Conservation (phyloP, 2,888 invertebrate species). For the Dendrolimus pini region DNA sequence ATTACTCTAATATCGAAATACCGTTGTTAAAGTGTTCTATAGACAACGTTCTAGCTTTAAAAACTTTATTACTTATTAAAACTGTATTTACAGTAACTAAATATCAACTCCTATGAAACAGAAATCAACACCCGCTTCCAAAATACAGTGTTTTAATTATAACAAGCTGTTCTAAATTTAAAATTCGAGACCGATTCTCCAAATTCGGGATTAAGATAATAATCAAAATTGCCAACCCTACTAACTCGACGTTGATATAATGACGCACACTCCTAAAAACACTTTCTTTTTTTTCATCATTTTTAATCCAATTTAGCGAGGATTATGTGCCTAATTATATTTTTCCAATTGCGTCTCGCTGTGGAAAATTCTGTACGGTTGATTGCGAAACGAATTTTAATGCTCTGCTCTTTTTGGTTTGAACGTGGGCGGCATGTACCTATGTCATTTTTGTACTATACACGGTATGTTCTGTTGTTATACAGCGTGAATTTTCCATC, state of each 20-base stretch:
- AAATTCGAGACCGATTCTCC: not conserved
- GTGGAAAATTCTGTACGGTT: slow-evolving; percentile 56
- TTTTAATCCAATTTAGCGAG: slow-evolving; percentile 77
- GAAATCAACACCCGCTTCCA: too few relatives aligned
- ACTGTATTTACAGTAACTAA: too few relatives aligned
- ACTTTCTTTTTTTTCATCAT: slow-evolving; percentile 68
- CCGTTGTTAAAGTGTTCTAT: too few relatives aligned
- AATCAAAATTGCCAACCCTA: not conserved
- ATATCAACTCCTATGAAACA: too few relatives aligned
- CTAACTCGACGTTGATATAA: slow-evolving; percentile 61
- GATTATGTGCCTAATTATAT: slow-evolving; percentile 78
- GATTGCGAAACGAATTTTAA: slow-evolving; percentile 53
- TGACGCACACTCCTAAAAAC: slow-evolving; percentile 73
- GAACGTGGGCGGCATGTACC: not conserved
- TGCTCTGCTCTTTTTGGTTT: not conserved
- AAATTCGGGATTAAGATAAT: not conserved
- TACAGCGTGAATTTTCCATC: too few relatives aligned
- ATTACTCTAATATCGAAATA: too few relatives aligned
- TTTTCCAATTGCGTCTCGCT: slow-evolving; percentile 70
- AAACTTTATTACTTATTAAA: too few relatives aligned
- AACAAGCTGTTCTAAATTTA: not conserved
- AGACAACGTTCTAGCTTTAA: too few relatives aligned
- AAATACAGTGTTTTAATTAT: too few relatives aligned
- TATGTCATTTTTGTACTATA: not conserved
- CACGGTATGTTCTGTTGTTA: not conserved